These are phyloP conservation scores for Oreotrochilus melanogaster DNA, from an alignment of 2,113 vertebrate species.

Conservation along the genomic window DNA sequence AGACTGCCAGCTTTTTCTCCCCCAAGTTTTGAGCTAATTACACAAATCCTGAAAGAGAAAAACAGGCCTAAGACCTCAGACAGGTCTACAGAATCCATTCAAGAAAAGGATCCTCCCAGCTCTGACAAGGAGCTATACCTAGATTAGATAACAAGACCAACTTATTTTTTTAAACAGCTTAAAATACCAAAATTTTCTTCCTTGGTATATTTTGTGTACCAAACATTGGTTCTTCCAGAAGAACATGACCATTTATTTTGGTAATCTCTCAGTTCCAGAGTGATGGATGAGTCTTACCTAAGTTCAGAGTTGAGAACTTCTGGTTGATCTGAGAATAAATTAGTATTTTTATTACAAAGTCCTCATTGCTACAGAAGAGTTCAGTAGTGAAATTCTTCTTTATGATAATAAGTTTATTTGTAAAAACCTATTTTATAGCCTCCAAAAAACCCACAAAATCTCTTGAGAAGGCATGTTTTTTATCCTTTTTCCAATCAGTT, in stretches of 20 bases:
- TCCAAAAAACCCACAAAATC: background rate
- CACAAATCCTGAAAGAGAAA: background rate
- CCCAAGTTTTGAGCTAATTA: background rate
- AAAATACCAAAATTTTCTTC: background rate
- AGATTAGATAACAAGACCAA: background rate
- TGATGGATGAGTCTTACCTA: background rate
- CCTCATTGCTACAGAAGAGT: background rate
- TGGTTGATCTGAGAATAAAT: background rate
- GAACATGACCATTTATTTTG: background rate
- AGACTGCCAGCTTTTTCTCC: background rate
- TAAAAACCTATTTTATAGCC: background rate
- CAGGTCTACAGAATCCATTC: background rate
- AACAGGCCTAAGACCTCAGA: background rate
- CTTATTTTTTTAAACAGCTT: background rate
- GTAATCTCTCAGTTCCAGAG: background rate
- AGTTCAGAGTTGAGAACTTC: background rate
- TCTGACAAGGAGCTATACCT: background rate
- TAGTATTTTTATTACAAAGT: background rate
- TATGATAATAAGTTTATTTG: background rate
- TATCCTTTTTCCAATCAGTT: background rate
- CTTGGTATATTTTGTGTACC: background rate
- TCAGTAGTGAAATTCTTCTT: background rate
- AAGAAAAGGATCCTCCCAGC: background rate
- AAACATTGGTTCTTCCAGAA: background rate
- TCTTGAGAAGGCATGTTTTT: background rate